Percentiles rank a stretch among this genome's conserved stretches.
These are phyloP conservation scores for Synanthedon andrenaeformis DNA, from an alignment of 2,888 invertebrate genomes.

Conservation along the genomic window DNA sequence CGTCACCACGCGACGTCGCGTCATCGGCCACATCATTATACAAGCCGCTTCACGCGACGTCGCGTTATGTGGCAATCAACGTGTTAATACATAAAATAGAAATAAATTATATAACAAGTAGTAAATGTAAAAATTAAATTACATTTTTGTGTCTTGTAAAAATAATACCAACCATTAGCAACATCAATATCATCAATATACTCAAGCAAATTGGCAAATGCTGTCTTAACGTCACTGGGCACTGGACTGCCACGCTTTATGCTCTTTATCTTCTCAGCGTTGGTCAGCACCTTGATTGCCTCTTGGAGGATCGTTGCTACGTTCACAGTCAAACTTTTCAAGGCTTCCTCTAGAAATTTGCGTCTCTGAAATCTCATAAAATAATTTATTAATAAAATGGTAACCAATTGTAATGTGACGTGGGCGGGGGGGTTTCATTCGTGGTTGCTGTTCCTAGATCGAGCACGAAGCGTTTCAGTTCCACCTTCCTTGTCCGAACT, in stretches of 20 bases:
- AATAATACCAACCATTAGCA: conserved; percentile 74
- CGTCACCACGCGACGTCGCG: too few species aligned
- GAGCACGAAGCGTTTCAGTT: too few species aligned
- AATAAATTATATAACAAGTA: background rate
- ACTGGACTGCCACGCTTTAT: conserved; percentile 56
- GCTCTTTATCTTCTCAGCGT: conserved; percentile 51
- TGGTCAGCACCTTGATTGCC: conserved; percentile 70
- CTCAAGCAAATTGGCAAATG: conserved; percentile 77
- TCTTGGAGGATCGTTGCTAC: conserved; percentile 75
- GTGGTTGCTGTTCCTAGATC: too few species aligned
- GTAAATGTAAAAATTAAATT: too few species aligned
- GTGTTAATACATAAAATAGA: background rate
- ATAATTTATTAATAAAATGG: too few species aligned
- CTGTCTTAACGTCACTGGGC: conserved; percentile 68
- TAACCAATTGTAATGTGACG: too few species aligned
- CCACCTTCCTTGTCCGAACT: too few species aligned
- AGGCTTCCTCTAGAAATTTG: conserved; percentile 77
- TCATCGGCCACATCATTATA: too few species aligned
- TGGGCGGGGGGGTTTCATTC: too few species aligned
- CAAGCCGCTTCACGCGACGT: too few species aligned
- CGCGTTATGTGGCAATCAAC: too few species aligned
- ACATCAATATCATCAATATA: conserved; percentile 81
- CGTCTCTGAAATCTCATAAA: conserved; percentile 63
- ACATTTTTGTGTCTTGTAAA: too few species aligned
- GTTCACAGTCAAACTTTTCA: conserved; percentile 78